Percentiles rank a stretch among this genome's conserved stretches.
phyloP scores from a whole-genome alignment of 2,113 vertebrate genomes.

The Hydrolagus affinis region DNA sequence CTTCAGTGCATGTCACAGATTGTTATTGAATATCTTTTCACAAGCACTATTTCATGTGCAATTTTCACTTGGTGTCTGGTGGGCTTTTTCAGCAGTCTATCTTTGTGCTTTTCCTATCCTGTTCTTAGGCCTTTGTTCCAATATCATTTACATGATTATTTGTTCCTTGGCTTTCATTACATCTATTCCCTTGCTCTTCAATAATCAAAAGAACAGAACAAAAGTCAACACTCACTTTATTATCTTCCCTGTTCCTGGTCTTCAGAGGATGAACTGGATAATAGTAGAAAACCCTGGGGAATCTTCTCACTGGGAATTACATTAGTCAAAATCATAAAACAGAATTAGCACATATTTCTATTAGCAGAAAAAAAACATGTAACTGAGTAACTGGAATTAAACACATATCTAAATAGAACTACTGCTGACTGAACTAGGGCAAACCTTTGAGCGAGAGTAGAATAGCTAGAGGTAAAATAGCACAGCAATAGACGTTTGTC shows the following conservation, averaged over 20 bases:
- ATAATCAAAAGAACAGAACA: background rate
- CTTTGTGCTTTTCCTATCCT: background rate
- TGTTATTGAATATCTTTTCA: background rate
- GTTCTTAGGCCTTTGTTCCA: background rate
- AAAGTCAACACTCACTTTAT: background rate
- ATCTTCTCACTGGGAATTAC: background rate
- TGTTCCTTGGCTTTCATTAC: background rate
- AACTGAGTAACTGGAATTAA: background rate
- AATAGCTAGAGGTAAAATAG: background rate
- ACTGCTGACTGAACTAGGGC: too few species aligned
- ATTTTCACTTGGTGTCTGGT: background rate
- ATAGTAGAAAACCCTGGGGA: background rate
- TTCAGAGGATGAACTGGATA: background rate
- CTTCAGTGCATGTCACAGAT: background rate
- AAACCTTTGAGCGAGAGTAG: background rate
- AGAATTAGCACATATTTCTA: background rate
- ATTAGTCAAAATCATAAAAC: background rate
- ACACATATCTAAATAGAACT: background rate
- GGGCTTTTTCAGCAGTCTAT: background rate
- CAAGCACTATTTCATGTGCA: background rate
- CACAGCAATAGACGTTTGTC: background rate
- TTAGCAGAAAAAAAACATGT: background rate
- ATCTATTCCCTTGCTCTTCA: background rate
- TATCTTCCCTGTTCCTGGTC: background rate
- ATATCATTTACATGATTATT: slow-evolving; percentile 2